A percentile compares a stretch with the other conserved stretches of the same genome.
Evolutionary conservation across 2,797 vertebrate species (phyloP).

Genomic region (Chelonia mydas): DNA sequence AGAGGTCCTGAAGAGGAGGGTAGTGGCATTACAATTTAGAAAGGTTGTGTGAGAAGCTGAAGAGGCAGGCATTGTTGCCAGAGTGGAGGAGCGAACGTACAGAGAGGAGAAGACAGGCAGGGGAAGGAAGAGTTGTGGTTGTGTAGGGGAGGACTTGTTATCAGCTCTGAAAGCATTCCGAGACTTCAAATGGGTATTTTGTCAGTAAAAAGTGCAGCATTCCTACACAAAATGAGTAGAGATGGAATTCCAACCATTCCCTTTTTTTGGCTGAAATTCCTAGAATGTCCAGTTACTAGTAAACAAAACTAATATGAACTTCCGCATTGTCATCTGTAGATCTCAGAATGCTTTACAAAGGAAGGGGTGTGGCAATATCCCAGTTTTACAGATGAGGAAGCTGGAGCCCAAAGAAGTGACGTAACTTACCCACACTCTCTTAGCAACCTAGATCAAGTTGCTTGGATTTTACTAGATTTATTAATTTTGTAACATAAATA

Average conservation of each 20-base stretch:
- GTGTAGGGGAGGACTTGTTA: neutral
- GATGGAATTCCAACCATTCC: neutral
- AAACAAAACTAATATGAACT: neutral
- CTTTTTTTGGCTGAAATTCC: neutral
- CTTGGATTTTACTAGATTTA: neutral
- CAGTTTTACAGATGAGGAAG: neutral
- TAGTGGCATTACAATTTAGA: neutral
- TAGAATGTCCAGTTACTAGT: neutral
- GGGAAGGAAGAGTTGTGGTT: neutral
- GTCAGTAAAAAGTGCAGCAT: neutral
- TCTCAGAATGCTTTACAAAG: neutral
- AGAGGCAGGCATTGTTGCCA: too few species aligned
- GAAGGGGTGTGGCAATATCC: neutral
- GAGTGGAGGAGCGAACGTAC: neutral
- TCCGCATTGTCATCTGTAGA: neutral
- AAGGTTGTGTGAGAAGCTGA: neutral
- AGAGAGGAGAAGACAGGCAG: too few species aligned
- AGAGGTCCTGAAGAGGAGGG: neutral
- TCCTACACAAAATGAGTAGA: neutral
- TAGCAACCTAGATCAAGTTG: accelerated
- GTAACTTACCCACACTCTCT: accelerated
- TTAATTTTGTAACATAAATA: neutral
- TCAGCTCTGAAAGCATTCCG: neutral
- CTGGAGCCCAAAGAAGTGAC: neutral
- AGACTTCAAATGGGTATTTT: neutral